Percentiles rank a stretch among this genome's conserved stretches.
Evolutionary conservation across 2,888 invertebrate species (phyloP).

Genomic region (Gortyna flavago): DNA sequence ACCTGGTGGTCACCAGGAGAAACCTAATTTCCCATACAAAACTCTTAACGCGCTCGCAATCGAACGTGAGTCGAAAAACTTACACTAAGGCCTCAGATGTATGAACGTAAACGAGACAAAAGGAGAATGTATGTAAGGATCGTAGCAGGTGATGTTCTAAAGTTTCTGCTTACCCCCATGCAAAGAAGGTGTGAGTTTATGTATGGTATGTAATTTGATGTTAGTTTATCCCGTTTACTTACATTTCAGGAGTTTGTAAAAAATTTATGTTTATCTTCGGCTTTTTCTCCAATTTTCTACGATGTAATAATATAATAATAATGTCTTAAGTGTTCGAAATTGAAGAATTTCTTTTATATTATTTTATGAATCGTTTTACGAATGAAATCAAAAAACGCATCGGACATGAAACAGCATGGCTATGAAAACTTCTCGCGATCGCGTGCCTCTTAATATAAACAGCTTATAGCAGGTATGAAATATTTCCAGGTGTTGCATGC

Average conservation of each 20-base stretch:
- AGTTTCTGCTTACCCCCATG: no score
- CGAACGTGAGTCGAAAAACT: no score
- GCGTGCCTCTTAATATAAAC: slow-evolving; percentile 64
- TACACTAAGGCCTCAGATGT: no score
- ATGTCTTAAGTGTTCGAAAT: neutral
- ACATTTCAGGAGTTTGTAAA: neutral
- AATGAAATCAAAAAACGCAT: neutral
- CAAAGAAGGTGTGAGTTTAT: no score
- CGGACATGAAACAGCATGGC: neutral
- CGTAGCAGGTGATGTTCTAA: no score
- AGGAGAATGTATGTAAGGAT: no score
- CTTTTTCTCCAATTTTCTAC: neutral
- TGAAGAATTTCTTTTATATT: neutral
- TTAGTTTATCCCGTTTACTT: neutral
- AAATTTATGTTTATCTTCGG: neutral
- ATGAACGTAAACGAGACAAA: no score
- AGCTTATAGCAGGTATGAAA: slow-evolving; percentile 57
- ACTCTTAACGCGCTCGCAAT: no score
- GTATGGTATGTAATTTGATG: no score
- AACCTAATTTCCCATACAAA: no score
- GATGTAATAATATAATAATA: no score
- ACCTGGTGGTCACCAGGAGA: no score
- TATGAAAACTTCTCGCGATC: slow-evolving; percentile 40
- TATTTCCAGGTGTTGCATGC: slow-evolving; percentile 68
- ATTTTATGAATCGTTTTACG: neutral